These are phyloP conservation scores for Syngnathus typhle DNA, from an alignment of 2,113 vertebrate genomes.

Conservation along the genomic window DNA sequence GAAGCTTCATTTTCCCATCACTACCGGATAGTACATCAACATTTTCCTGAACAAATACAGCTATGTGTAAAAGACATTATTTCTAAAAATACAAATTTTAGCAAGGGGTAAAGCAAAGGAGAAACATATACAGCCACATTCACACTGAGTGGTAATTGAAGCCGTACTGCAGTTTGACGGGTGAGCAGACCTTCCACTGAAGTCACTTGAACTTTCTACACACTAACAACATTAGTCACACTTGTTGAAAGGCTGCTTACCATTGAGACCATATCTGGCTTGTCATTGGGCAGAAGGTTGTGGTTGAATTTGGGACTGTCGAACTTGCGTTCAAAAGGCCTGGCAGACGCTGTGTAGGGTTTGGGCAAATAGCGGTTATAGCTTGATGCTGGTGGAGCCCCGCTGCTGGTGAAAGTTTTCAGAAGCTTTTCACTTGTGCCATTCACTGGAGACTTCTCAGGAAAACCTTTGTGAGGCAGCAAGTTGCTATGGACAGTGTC, in stretches of 20 bases:
- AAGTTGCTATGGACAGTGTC: conserved; percentile 81
- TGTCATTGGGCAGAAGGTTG: conserved; percentile 92
- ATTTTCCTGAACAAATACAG: background rate
- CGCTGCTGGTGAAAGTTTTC: conserved; percentile 52
- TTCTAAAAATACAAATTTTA: background rate
- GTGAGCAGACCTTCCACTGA: background rate
- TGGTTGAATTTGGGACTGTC: conserved; percentile 98
- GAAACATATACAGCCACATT: background rate
- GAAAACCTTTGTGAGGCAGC: conserved; percentile 85
- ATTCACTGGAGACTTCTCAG: conserved; percentile 78
- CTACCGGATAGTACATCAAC: too few species aligned
- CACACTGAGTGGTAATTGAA: background rate
- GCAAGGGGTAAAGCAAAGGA: too few species aligned
- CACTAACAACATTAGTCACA: background rate
- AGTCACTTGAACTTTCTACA: background rate
- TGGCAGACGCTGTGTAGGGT: conserved; percentile 79
- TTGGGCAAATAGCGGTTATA: conserved; percentile 82
- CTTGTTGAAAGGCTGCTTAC: conserved; percentile 24
- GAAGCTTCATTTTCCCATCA: too few species aligned
- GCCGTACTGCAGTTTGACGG: background rate
- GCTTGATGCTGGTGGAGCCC: conserved; percentile 56
- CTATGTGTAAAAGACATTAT: background rate
- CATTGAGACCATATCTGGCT: conserved; percentile 75
- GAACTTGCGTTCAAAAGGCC: conserved; percentile 91
- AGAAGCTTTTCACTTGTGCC: conserved; percentile 73